Evolutionary conservation across 2,888 invertebrate species (phyloP), one percentile per base, ranked within the genome.

Genomic region (Drosophila pseudotakahashii): DNA sequence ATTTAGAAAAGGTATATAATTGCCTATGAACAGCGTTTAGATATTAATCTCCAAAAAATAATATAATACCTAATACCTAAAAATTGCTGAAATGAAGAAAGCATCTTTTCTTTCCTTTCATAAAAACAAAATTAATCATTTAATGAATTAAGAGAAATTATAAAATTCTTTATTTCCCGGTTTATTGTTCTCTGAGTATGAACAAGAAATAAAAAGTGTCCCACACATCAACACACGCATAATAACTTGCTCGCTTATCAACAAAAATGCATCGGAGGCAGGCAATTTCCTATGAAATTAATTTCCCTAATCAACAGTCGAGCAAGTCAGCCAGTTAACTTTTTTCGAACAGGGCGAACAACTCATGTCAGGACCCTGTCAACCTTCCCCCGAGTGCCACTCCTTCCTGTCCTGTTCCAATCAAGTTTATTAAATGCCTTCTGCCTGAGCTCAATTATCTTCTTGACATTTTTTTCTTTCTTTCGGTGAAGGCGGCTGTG

Each of bases 241-340:
- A 59, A 69, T 37, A 44, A 70, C 54, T 60, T 4, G n/a, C n/a
- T 66, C 36, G 62, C 55, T 63, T 77, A 62, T 62, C 68, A 59
- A 52, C 37, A 51, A 60, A 68, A 75, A 51, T 37, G 61, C 54
- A 52, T 63, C 32, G 32, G 11, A 26, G 11, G 51, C 34, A 53
- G 58, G 73, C 45, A 76, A 77, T 78, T 78, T 86, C 73, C 69
- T 80, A 78, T 75, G 60, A 87, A 82, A 87, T 87, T 86, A 86
- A 82, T 87, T 82, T 81, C 59, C 73, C 75, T 77, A 87, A 82
- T 87, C 81, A 81, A 68, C 59, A 58, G 53, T 39, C 45, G 47
- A 66, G 60, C 67, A 77, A 88, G 84, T 83, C 87, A 78, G 51
- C 86, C 83, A 76, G 73, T 75, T 77, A 73, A 75, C 76, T 81